Conservation (phyloP, 2,113 vertebrate genomes). For the Calidris pugnax region DNA sequence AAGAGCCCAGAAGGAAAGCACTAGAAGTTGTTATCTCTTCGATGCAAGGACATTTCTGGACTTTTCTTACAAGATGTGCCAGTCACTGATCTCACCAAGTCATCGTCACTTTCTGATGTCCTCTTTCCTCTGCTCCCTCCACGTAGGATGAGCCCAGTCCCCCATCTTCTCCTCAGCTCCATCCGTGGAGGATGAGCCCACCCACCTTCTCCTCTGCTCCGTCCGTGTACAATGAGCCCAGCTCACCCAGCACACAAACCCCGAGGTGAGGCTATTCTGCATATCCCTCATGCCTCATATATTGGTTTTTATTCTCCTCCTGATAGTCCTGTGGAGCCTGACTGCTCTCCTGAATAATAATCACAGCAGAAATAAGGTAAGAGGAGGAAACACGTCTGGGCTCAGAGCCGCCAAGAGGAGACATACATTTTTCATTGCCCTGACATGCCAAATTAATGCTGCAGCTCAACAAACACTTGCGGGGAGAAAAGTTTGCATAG, state of each 20-base stretch:
- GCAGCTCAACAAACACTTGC: background rate
- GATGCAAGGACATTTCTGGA: background rate
- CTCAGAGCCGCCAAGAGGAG: background rate
- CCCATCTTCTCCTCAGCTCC: no score
- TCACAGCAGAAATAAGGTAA: background rate
- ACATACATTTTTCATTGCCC: background rate
- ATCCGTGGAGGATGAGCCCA: no score
- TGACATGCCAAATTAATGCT: background rate
- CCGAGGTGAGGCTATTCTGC: background rate
- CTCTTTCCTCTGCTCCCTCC: background rate
- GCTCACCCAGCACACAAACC: background rate
- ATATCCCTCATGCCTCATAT: background rate
- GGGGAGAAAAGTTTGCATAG: background rate
- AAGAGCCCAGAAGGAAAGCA: background rate
- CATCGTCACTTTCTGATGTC: background rate
- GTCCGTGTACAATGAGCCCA: background rate
- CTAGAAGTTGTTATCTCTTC: no score
- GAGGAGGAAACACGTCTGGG: background rate
- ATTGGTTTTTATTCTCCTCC: background rate
- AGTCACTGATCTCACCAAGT: background rate
- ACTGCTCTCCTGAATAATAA: background rate
- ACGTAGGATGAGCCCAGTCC: background rate
- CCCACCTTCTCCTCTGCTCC: no score
- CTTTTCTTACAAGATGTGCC: no score
- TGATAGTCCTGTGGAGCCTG: background rate